phyloP scores from a whole-genome alignment of 2,797 vertebrate genomes.

The Cuculus canorus region DNA sequence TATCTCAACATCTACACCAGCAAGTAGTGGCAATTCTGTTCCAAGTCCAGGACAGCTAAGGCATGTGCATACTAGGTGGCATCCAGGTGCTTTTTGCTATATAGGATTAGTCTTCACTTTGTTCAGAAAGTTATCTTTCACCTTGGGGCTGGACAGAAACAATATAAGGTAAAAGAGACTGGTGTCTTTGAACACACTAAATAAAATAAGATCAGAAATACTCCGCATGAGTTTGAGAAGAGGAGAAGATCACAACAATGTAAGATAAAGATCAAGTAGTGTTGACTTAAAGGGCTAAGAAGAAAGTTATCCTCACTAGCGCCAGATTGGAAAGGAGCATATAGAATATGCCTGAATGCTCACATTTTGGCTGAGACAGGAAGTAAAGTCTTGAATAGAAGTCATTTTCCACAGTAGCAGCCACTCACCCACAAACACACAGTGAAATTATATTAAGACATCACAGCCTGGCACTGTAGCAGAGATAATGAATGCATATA shows the following conservation, averaged over 20 bases:
- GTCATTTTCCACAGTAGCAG: not conserved
- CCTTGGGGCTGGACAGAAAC: not conserved
- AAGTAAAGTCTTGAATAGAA: not conserved
- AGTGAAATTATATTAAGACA: constrained; percentile 6
- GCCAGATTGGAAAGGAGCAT: not conserved
- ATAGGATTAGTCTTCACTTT: not conserved
- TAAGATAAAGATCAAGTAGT: not conserved
- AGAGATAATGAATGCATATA: constrained; percentile 1
- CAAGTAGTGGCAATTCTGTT: not conserved
- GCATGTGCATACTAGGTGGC: not conserved
- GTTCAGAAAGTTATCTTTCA: not conserved
- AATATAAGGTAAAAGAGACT: not conserved
- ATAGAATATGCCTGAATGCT: not conserved
- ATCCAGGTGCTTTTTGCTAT: not conserved
- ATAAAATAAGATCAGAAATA: not conserved
- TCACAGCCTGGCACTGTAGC: not conserved
- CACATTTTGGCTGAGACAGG: not conserved
- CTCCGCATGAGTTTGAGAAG: not conserved
- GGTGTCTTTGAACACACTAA: not conserved
- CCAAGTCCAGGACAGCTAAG: not conserved
- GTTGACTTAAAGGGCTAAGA: not conserved
- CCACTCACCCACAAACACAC: not conserved
- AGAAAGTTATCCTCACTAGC: not conserved
- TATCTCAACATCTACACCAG: not conserved
- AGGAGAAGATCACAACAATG: not conserved